Percentiles rank a stretch among this genome's conserved stretches.
Conservation (phyloP, 2,797 vertebrate species). For the Parambassis ranga region DNA sequence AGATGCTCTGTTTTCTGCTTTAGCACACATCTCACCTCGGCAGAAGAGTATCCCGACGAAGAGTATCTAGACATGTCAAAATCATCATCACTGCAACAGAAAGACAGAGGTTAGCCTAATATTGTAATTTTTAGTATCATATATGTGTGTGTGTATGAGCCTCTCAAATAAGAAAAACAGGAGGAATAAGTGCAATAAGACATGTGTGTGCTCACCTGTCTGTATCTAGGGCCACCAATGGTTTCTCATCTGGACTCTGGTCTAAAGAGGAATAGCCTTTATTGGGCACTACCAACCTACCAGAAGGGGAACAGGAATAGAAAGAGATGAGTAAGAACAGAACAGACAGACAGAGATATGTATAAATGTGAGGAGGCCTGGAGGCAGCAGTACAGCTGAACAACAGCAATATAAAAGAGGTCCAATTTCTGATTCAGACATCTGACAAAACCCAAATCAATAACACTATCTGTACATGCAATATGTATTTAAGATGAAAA, state of each 20-base stretch:
- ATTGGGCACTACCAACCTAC: slow-evolving; percentile 93
- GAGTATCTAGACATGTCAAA: slow-evolving; percentile 99
- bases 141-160: not conserved
- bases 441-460: slow-evolving; percentile 37
- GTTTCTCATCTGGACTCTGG: slow-evolving; percentile 98
- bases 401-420: slow-evolving; percentile 17
- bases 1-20: too few relatives aligned
- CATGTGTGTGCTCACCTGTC: slow-evolving; percentile 85
- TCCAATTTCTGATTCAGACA: slow-evolving; percentile 14
- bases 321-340: slow-evolving; percentile 18
- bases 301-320: slow-evolving; percentile 7
- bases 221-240: slow-evolving; percentile 95
- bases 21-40: slow-evolving; percentile 96
- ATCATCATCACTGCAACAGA: slow-evolving; percentile 89
- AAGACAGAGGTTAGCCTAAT: slow-evolving; percentile 15
- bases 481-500: not conserved
- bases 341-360: slow-evolving; percentile 21
- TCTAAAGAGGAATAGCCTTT: slow-evolving; percentile 98
- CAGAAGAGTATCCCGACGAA: slow-evolving; percentile 98
- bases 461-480: slow-evolving; percentile 4
- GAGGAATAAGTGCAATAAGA: too few relatives aligned
- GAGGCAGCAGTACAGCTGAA: slow-evolving; percentile 15
- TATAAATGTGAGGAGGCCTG: slow-evolving; percentile 1
- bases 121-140: not conserved
- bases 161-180: not conserved